Evolutionary conservation across 2,797 vertebrate species (phyloP).

Genomic region (Prionace glauca): DNA sequence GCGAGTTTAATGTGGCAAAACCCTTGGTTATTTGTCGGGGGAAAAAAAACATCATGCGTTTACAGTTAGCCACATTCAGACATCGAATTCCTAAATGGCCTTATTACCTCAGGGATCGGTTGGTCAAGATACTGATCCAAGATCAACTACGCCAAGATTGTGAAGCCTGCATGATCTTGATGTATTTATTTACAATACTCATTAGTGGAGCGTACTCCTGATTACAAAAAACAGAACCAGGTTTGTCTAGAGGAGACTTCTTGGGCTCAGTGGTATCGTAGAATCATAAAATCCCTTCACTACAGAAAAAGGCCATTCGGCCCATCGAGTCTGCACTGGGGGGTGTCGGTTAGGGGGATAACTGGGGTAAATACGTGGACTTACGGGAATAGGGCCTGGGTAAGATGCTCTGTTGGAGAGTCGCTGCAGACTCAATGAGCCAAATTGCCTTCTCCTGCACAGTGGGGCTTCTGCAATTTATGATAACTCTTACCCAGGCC

Average conservation of each 20-base stretch:
- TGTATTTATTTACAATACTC: constrained; percentile 20
- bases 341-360: too few species aligned
- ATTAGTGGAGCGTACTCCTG: not conserved
- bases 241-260: not conserved
- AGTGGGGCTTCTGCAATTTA: too few species aligned
- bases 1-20: constrained; percentile 3
- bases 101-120: not conserved
- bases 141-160: not conserved
- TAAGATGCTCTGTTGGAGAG: too few species aligned
- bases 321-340: too few species aligned
- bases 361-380: too few species aligned
- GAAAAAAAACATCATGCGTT: not conserved
- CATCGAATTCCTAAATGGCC: not conserved
- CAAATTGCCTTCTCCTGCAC: too few species aligned
- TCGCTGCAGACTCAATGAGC: too few species aligned
- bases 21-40: not conserved
- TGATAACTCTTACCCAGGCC: too few species aligned
- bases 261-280: not conserved
- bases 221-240: too few species aligned
- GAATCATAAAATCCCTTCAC: too few species aligned
- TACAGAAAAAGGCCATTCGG: too few species aligned
- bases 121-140: not conserved
- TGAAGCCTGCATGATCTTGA: not conserved
- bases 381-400: too few species aligned
- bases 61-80: not conserved